Evolutionary conservation across 2,797 vertebrate genomes (phyloP), one percentile per base, ranked within the genome.

Genomic region (Columba guinea): DNA sequence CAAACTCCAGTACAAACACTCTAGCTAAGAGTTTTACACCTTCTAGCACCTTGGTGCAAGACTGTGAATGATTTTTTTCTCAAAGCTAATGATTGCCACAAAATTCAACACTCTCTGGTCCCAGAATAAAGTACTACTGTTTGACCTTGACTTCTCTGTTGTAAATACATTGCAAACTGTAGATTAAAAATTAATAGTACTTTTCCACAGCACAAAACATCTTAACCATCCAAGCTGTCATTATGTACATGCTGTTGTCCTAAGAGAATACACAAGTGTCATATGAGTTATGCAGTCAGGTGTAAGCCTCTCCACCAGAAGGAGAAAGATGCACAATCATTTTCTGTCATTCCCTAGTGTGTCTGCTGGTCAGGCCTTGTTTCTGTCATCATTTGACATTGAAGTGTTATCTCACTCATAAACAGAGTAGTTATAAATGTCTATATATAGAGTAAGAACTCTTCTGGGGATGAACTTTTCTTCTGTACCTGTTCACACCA

Each of bases 101-200:
- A 44, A 93, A 69, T 55, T 44, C 39, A 69, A 0, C 17, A 35
- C 6, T 6, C 9, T 28, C 20, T 69, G 35, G 13, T 63, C 65
- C 37, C 24, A 65, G 37, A 75, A 68, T 39, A 53, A 32, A 5
- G 17, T n/a, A 68, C 4, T 58, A 27, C 18, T 64, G 27, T 81
- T 81, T 88, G 53, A 77, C 74, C 52, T 74, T 89, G 10, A 30
- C 32, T 79, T 89, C 55, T 87, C 18, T 78, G 12, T 21, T 58
- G 27, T 62, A 88, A 86, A 75, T 69, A 44, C 3, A 51, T 23
- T 53, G 19, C 34, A 75, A 94, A 80, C 26, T n/a, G 24, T 28
- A 81, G 28, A 62, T 75, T 65, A 93, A 96, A 95, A 77, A 90
- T 84, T 86, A 75, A 86, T 51, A 69, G 18, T n/a, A 34, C 21